Conservation (phyloP, 2,797 vertebrate species). For the Tauraco hartlaubi region DNA sequence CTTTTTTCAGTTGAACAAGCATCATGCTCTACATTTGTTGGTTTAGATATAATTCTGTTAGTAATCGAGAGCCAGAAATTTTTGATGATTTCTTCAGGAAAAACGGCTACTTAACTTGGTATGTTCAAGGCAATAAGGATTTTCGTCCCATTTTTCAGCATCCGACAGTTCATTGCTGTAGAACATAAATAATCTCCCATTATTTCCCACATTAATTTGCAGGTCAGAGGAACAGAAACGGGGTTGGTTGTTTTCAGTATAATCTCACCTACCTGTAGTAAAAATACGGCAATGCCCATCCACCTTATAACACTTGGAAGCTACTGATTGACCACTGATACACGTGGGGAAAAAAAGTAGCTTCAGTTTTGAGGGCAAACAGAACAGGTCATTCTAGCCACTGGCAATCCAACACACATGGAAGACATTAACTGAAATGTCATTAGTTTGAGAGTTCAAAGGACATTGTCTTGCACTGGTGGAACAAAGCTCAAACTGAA, state of each 20-base stretch:
- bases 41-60: conserved; percentile 3
- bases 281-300: not conserved
- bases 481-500: conserved; percentile 56
- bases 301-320: not conserved
- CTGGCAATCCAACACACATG: not conserved
- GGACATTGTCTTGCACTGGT: conserved; percentile 47
- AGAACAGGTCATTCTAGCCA: not conserved
- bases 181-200: not conserved
- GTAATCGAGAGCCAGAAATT: not conserved
- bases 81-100: not conserved
- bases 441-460: conserved; percentile 66
- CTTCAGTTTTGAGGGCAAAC: not conserved
- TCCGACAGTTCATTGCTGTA: not conserved
- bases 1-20: conserved; percentile 30
- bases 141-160: not conserved
- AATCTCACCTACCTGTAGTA: not conserved
- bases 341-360: not conserved
- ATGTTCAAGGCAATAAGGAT: not conserved
- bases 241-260: not conserved
- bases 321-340: not conserved
- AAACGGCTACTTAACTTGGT: not conserved
- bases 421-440: conserved; percentile 60
- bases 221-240: not conserved
- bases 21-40: conserved; percentile 19
- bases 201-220: not conserved